Evolutionary conservation across 2,888 invertebrate genomes (phyloP), one percentile per base, ranked within the genome.

Genomic region (Drosophila acutilabella): DNA sequence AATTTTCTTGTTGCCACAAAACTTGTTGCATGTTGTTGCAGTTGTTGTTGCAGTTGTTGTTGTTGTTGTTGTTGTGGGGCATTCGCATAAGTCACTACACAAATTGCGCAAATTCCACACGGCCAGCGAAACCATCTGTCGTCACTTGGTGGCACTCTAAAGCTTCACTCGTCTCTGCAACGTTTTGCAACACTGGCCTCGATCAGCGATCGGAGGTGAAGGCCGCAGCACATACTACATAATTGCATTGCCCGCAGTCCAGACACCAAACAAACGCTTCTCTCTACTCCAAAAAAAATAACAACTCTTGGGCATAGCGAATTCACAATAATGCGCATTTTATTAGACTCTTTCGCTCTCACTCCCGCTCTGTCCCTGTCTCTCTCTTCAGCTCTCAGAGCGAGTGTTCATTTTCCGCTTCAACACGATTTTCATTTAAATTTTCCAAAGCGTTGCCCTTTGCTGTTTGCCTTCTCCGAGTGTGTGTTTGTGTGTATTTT

Each of bases 271-370:
- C 59, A 54, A 44, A 45, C 74, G 57, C 42, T 56, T 14, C 45
- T 30, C 42, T 26, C 54, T 44, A 61, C 41, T 40, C 53, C 26
- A 58, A 58, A 18, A 44, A 41, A 38, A 36, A 52, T 18, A 40
- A 57, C 52, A 51, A 66, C 74, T 66, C 74, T 71, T 52, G 71
- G 78, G 78, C 89, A 81, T 72, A 81, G 75, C 84, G 74, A 89
- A 89, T 84, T 83, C 78, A 72, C 84, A 87, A 78, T 87, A 89
- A 84, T 87, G 78, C 69, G 78, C 78, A 81, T 89, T 88, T 88
- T 80, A 88, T 89, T 80, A 78, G 81, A 80, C 68, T 67, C 70
- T 66, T 53, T 41, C 40, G 23, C 45, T 33, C 11, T 20, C 33
- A 20, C 60, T 33, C 2, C 41, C 7, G 23, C 45, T 48, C 44